These are phyloP conservation scores for Leistus spinibarbis DNA, from an alignment of 2,888 invertebrate genomes.

Conservation along the genomic window DNA sequence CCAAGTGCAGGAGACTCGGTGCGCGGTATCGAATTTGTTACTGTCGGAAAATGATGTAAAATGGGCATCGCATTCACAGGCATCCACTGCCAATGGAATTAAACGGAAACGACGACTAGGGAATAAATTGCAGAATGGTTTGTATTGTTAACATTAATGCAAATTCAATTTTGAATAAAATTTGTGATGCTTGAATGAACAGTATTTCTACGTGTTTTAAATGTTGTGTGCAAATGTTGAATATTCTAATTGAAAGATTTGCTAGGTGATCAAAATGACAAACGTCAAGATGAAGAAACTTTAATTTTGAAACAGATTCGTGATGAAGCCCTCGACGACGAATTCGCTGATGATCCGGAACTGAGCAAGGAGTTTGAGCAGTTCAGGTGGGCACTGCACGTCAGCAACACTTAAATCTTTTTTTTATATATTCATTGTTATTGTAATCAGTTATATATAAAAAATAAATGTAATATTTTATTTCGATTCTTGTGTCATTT, in stretches of 20 bases:
- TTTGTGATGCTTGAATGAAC: no score
- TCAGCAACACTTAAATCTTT: slow-evolving; percentile 42
- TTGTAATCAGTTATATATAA: neutral
- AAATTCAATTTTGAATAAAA: no score
- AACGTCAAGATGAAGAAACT: slow-evolving; percentile 41
- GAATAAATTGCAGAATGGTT: slow-evolving; percentile 47
- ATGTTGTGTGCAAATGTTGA: no score
- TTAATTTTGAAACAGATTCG: slow-evolving; percentile 38
- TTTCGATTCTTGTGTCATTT: neutral
- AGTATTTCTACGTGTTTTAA: no score
- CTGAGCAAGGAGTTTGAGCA: slow-evolving; percentile 54
- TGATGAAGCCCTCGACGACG: slow-evolving; percentile 46
- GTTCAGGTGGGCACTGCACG: slow-evolving; percentile 49
- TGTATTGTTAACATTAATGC: slow-evolving; percentile 14
- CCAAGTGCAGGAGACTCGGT: slow-evolving; percentile 40
- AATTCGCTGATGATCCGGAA: slow-evolving; percentile 56
- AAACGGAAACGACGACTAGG: slow-evolving; percentile 20
- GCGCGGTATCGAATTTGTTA: slow-evolving; percentile 40
- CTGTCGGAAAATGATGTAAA: slow-evolving; percentile 32
- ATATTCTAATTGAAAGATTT: neutral
- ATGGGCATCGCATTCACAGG: slow-evolving; percentile 13
- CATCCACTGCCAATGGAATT: slow-evolving; percentile 5
- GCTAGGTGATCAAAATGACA: neutral
- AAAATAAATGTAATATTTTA: neutral
- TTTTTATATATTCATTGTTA: neutral